Base-by-base conservation (phyloP, 2,113 vertebrate species). In the Nibea coibor region DNA sequence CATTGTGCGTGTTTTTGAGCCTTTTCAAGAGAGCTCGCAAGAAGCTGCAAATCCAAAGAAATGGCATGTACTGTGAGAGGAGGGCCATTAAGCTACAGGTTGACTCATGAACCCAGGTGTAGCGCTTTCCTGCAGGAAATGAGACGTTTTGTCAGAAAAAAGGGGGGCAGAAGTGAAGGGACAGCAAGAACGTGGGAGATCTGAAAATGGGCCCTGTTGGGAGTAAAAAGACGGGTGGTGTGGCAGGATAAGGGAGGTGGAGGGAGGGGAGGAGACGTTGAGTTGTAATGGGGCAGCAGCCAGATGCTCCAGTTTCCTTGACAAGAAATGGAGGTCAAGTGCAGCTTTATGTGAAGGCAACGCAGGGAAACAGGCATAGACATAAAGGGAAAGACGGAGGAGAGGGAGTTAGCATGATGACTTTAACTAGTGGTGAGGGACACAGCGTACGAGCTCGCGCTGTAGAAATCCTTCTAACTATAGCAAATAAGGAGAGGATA, bases 311-410 rank as follows among this genome's bases (percentile, higher is more conserved):
- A 94, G 72, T 94, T 95, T 95, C 92, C 88, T 89, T 92, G 89
- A 91, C 93, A 92, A 92, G 86, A 91, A 95, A 95, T 94, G 90
- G 94, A 95, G 94, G 95, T 95, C 94, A 95, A 94, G 91, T 89
- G 87, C 85, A 88, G 92, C 88, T 94, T 94, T 93, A 90, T 89
- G 89, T 84, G 85, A 91, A 86, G 91, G 82, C 79, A 92, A 91
- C 88, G 65, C 80, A 72, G 81, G 82, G 75, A 76, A 45, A 82
- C 75, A 84, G 74, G 80, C 68, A 75, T 9, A 80, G 83, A 83
- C 53, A 70, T 72, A 75, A 87, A 90, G 87, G 76, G 80, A 87
- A 83, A 84, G 81, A 90, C 31, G 58, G 71, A 87, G 69, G 61
- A 28, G 66, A 80, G 90, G 72, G 86, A 84, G 91, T 82, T 2